Evolutionary conservation across 2,888 invertebrate genomes (phyloP).

Genomic region (Stenoptilia bipunctidactyla): DNA sequence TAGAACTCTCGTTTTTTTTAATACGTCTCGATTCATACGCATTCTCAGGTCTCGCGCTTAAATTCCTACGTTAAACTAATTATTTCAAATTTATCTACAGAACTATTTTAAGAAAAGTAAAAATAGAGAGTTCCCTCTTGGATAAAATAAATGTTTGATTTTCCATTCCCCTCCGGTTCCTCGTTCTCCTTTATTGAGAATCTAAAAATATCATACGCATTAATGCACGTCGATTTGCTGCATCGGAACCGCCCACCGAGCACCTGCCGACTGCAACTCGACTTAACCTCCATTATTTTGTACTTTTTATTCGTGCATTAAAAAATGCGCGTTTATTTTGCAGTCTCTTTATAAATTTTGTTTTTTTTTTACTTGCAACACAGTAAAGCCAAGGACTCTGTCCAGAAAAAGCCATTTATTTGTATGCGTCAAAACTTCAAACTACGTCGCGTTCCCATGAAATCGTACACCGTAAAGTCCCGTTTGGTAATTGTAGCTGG

Average conservation of each 20-base stretch:
- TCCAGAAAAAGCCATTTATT: constrained; percentile 5
- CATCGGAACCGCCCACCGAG: constrained; percentile 29
- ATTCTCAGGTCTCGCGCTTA: too few relatives aligned
- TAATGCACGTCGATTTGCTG: constrained; percentile 36
- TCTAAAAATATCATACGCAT: constrained; percentile 46
- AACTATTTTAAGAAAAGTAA: too few relatives aligned
- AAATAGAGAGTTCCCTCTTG: too few relatives aligned
- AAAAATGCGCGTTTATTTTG: constrained; percentile 20
- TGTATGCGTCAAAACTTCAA: constrained; percentile 10
- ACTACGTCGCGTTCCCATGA: constrained; percentile 26
- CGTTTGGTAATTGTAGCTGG: constrained; percentile 21
- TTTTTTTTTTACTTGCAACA: constrained; percentile 1
- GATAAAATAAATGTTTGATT: too few relatives aligned
- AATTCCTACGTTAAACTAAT: too few relatives aligned
- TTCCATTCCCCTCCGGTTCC: neutral
- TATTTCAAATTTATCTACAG: too few relatives aligned
- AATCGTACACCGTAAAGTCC: constrained; percentile 19
- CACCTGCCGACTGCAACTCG: constrained; percentile 43
- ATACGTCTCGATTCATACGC: too few relatives aligned
- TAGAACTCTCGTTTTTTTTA: too few relatives aligned
- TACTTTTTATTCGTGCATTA: constrained; percentile 22
- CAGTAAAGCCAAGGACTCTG: constrained; percentile 7
- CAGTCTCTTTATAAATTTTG: neutral
- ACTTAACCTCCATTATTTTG: constrained; percentile 29
- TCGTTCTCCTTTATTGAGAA: neutral